A percentile compares a stretch with the other conserved stretches of the same genome.
Conservation (phyloP, 2,888 invertebrate species). For the Ellobium chinense region DNA sequence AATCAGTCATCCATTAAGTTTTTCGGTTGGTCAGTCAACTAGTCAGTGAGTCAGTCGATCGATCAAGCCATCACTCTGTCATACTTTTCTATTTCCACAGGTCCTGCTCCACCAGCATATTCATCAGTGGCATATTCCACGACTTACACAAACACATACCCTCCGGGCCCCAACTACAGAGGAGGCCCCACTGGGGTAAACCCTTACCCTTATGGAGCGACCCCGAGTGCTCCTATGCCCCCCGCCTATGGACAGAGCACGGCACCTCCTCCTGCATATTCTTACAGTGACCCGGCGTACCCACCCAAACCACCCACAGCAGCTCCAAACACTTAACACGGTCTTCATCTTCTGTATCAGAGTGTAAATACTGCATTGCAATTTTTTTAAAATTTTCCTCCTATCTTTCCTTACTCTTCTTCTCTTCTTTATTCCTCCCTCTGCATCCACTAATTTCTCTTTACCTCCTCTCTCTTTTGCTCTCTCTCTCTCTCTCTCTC, state of each 20-base stretch:
- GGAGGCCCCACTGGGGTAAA: too few species aligned
- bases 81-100: not conserved
- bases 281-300: not conserved
- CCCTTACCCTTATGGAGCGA: not conserved
- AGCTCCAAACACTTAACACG: not conserved
- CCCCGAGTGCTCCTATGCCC: not conserved
- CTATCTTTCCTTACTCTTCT: not conserved
- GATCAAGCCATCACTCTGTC: too few species aligned
- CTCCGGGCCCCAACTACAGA: not conserved
- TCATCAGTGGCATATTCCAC: not conserved
- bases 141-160: not conserved
- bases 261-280: not conserved
- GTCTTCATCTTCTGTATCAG: not conserved
- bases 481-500: constrained; percentile 21
- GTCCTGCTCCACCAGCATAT: not conserved
- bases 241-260: not conserved
- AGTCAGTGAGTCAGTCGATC: too few species aligned
- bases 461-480: not conserved
- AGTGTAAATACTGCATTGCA: not conserved
- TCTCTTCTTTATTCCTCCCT: constrained; percentile 6
- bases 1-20: too few species aligned
- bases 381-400: not conserved
- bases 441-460: not conserved
- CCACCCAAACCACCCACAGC: not conserved
- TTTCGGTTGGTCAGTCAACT: too few species aligned